Conservation (phyloP, 2,888 invertebrate genomes). For the Chalcis sispes region DNA sequence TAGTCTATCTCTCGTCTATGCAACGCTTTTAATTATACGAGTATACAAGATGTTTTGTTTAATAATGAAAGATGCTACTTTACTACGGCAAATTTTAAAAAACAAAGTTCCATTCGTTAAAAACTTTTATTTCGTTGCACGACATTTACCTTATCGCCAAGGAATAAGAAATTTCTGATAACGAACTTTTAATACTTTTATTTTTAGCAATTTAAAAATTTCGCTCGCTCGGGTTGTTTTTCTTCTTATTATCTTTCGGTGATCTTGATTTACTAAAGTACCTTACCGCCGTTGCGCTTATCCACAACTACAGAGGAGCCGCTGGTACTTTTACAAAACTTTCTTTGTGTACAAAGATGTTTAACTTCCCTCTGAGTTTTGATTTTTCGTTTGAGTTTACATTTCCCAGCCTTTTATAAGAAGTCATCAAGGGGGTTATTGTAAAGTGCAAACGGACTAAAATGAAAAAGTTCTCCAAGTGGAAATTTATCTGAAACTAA, state of each 20-base stretch:
- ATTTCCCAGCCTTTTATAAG: too few species aligned
- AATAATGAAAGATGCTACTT: too few species aligned
- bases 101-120: too few species aligned
- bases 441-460: too few species aligned
- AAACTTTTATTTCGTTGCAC: background rate
- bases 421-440: too few species aligned
- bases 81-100: too few species aligned
- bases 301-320: slow-evolving; percentile 11
- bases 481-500: too few species aligned
- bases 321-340: slow-evolving; percentile 14
- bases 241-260: background rate
- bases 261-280: slow-evolving; percentile 30
- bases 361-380: slow-evolving; percentile 21
- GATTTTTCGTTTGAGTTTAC: slow-evolving; percentile 43
- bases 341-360: slow-evolving; percentile 35
- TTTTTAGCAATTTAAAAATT: slow-evolving; percentile 4
- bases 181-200: background rate
- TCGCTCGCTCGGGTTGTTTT: background rate
- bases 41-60: too few species aligned
- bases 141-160: background rate
- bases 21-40: too few species aligned
- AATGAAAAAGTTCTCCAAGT: too few species aligned
- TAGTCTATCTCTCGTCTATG: too few species aligned
- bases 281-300: background rate
- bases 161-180: background rate